Base-by-base conservation (phyloP, 2,888 invertebrate genomes). In the Drosophila multiciliata region DNA sequence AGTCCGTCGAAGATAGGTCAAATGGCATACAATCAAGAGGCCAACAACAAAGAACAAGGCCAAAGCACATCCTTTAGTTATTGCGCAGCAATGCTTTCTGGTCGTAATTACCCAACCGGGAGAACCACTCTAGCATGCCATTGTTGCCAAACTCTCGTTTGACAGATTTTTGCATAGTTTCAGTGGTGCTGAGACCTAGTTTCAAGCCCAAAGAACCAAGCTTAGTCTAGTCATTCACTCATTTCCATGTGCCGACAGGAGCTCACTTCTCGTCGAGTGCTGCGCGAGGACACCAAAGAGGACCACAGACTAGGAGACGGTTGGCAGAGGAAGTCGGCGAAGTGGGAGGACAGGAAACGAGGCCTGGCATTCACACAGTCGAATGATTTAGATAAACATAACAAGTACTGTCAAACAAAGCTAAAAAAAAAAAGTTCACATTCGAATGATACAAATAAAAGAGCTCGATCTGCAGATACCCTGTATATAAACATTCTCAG, bases 341-440 rank as follows among this genome's bases (percentile, higher is more conserved):
- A 23, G 54, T 35, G 58, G 38, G 52, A 26, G 60, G 11, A 20
- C 66, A 78, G 89, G 84, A 83, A 87, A 69, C 82, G 79, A 84
- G 77, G 87, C 77, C 77, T 82, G 84, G 84, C 84, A 86, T 86
- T 86, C 78, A 86, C 85, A 87, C 89, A 89, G 85, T 86, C 76
- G 89, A 87, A 84, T 86, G 85, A 84, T 82, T 86, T 84, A 84
- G 89, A 86, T 86, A 89, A 86, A 87, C 85, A 86, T 87, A 89
- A 89, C 89, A 86, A 89, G 84, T 83, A 82, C 87, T 87, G 87
- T 89, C 89, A 83, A 73, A 78, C 68, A 68, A 72, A 62, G 64
- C 66, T 66, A 64, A 60, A 79, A 64, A 65, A 11, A 49, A 26
- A 5, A 33, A 53, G 33, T n/a, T 33, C 38, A 59, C 35, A 58